Evolutionary conservation across 2,113 vertebrate species (phyloP).

Genomic region (Clarias batrachus): DNA sequence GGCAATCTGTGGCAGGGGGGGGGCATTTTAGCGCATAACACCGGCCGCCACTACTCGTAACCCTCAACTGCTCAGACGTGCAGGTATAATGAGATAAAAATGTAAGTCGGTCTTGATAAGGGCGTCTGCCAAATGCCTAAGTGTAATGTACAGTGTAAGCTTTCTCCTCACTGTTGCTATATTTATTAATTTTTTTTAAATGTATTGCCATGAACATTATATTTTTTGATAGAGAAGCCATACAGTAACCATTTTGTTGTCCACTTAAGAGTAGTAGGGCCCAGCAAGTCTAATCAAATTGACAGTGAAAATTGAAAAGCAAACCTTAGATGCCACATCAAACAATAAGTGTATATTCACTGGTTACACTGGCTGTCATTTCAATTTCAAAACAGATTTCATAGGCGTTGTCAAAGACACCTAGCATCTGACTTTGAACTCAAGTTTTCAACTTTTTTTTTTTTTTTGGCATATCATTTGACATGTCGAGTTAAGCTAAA

Average conservation of each 20-base stretch:
- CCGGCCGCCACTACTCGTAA: too few species aligned
- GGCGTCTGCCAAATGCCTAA: too few species aligned
- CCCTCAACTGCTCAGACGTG: too few species aligned
- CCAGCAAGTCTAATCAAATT: background rate
- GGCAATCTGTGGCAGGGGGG: too few species aligned
- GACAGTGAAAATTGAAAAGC: background rate
- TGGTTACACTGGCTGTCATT: background rate
- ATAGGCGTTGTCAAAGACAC: background rate
- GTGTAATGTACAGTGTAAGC: too few species aligned
- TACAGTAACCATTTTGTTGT: background rate
- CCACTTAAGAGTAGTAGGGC: background rate
- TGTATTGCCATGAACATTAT: background rate
- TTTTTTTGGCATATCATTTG: background rate
- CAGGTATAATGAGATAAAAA: too few species aligned
- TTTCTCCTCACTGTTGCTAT: background rate
- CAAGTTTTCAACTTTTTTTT: background rate
- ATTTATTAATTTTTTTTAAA: background rate
- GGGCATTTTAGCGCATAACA: too few species aligned
- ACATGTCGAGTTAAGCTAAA: background rate
- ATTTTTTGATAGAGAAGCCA: background rate
- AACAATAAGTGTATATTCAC: background rate
- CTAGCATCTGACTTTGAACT: background rate
- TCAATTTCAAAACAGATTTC: background rate
- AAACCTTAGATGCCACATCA: background rate
- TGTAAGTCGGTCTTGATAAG: too few species aligned